These are phyloP conservation scores for Rutilus rutilus DNA, from an alignment of 2,113 vertebrate genomes.

Conservation along the genomic window DNA sequence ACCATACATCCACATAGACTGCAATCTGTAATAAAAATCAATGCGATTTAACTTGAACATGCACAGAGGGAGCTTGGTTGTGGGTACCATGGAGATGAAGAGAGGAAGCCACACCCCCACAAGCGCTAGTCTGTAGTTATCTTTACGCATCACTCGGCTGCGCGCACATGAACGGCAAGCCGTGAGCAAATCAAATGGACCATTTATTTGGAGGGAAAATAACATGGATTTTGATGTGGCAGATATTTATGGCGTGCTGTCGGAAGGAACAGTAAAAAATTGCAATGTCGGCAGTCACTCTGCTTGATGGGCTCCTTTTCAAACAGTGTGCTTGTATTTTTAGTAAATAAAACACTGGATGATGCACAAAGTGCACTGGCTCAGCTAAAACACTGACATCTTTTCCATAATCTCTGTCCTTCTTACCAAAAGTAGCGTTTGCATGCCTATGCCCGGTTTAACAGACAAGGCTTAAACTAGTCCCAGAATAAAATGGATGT, in stretches of 20 bases:
- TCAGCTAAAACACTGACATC: conserved; percentile 8
- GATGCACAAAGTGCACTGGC: neutral
- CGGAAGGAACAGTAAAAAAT: conserved; percentile 21
- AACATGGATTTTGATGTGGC: conserved; percentile 58
- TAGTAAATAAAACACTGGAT: neutral
- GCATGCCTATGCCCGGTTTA: too few relatives aligned
- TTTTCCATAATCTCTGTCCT: neutral
- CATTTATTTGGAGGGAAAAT: conserved; percentile 60
- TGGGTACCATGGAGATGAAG: conserved; percentile 40
- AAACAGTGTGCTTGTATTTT: conserved; percentile 37
- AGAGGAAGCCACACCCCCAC: conserved; percentile 1
- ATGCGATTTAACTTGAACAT: conserved; percentile 44
- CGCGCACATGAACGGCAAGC: neutral
- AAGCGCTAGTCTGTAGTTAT: conserved; percentile 44
- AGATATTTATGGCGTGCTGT: conserved; percentile 50
- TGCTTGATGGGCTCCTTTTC: conserved; percentile 33
- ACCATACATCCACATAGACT: conserved; percentile 31
- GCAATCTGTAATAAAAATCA: conserved; percentile 63
- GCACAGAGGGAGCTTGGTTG: conserved; percentile 45
- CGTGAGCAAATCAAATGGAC: conserved; percentile 54
- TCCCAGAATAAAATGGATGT: too few relatives aligned
- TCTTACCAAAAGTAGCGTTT: neutral
- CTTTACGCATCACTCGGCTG: neutral
- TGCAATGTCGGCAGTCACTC: neutral
- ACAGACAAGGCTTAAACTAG: too few relatives aligned